Evolutionary conservation across 2,113 vertebrate genomes (phyloP).

Genomic region (Gulo gulo): DNA sequence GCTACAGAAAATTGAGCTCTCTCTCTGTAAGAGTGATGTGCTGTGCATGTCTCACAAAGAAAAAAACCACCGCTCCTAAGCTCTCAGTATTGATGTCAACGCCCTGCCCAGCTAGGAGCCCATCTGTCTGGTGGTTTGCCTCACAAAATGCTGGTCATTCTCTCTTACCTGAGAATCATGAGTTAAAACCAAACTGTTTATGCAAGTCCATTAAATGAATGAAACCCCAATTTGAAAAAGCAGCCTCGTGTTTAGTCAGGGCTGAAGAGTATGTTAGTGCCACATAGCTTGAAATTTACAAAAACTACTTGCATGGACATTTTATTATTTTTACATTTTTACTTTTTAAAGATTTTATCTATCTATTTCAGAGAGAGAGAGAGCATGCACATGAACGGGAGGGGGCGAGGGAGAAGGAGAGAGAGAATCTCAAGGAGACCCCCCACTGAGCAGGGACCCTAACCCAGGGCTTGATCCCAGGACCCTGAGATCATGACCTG

Average conservation of each 20-base stretch:
- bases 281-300: neutral
- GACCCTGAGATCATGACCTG: neutral
- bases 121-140: neutral
- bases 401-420: neutral
- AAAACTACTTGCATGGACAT: neutral
- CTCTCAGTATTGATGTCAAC: neutral
- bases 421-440: neutral
- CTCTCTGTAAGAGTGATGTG: neutral
- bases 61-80: neutral
- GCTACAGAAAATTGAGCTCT: slow-evolving; percentile 10
- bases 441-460: neutral
- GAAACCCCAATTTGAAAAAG: neutral
- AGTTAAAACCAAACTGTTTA: neutral
- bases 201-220: neutral
- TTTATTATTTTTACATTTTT: neutral
- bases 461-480: neutral
- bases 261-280: neutral
- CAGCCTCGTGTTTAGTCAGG: neutral
- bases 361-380: neutral
- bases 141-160: neutral
- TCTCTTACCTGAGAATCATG: neutral
- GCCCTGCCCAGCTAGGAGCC: neutral
- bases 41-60: neutral
- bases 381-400: neutral
- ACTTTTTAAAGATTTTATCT: neutral